A percentile compares a stretch with the other conserved stretches of the same genome.
Conservation (phyloP, 2,113 vertebrate genomes). For the Malaclemys terrapin region DNA sequence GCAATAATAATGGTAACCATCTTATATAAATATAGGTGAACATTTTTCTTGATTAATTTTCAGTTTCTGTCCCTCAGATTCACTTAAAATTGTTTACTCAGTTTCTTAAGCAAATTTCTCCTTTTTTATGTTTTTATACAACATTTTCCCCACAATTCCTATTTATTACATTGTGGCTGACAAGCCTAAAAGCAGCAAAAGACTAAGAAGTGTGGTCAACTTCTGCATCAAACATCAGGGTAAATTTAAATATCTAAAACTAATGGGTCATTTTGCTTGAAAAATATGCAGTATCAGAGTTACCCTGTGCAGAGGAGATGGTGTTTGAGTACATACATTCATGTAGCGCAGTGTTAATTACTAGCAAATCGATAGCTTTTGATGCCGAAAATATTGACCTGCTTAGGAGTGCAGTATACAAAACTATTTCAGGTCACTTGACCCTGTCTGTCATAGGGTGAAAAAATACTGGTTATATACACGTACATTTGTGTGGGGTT, state of each 20-base stretch:
- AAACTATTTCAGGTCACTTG: not conserved
- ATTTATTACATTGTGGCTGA: constrained; percentile 14
- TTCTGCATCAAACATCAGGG: not conserved
- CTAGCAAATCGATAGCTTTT: not conserved
- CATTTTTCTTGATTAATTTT: constrained; percentile 21
- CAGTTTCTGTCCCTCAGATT: constrained; percentile 47
- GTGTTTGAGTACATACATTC: not conserved
- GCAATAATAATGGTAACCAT: constrained; percentile 10
- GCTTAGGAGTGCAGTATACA: not conserved
- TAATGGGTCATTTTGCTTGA: not conserved
- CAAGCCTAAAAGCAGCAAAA: constrained; percentile 14
- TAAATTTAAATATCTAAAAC: not conserved
- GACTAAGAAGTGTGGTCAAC: not conserved
- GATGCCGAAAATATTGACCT: not conserved
- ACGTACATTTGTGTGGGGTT: not conserved
- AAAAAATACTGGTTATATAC: accelerated
- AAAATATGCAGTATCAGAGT: not conserved
- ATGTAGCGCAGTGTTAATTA: not conserved
- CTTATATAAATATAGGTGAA: constrained; percentile 52
- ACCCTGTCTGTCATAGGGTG: not conserved
- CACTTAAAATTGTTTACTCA: not conserved
- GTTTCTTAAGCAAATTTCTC: constrained; percentile 35
- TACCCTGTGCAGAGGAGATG: not conserved
- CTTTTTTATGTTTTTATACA: constrained; percentile 30
- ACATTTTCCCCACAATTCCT: constrained; percentile 40